Base-by-base conservation (phyloP, 2,797 vertebrate genomes). In the Sebastes taczanowskii region DNA sequence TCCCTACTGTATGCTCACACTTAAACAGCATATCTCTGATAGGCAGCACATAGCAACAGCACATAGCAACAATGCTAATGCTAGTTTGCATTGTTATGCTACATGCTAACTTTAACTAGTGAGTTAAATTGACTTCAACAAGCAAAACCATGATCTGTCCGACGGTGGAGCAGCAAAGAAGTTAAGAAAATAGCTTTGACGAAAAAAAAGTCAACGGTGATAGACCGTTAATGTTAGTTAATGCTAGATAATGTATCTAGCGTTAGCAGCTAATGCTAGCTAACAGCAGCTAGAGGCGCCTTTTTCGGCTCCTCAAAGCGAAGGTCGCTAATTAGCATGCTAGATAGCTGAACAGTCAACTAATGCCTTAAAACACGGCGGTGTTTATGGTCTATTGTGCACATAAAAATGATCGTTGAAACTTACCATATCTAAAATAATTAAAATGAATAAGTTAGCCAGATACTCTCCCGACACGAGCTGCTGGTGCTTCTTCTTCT, bases 391-490 rank as follows among this genome's bases (percentile, higher is more conserved):
- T 3, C 0, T 3, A 23, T 1, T 18, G 1, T 23, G 9, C 1
- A 9, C 3, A 13, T 0, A 9, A 34, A 34, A 25, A 9, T 0
- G 10, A 2, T 27, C 1, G 20, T 0, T 3, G 1, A 35, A 64
- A 91, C 92, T 89, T 85, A 94, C 92, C 92, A 94, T 93, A 32
- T 89, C 70, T 92, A 92, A 92, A 92, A 91, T 32, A 11, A 61
- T 88, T 22, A 93, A 93, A 90, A 91, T 49, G 2, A 74, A 79
- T 67, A 77, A 78, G 18, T 85, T 58, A 59, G 30, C 61, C 38
- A 59, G 22, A 64, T 7, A 35, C 4, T 8, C 13, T n/a, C 18
- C 18, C 9, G 61, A 25, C 1, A 6, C 9, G 32, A 25, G 5
- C 71, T 2, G 34, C 4, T 35, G 29, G 32, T 35, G 53, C 6